These are phyloP conservation scores for Ochropleura plecta DNA, from an alignment of 2,888 invertebrate species.

Conservation along the genomic window DNA sequence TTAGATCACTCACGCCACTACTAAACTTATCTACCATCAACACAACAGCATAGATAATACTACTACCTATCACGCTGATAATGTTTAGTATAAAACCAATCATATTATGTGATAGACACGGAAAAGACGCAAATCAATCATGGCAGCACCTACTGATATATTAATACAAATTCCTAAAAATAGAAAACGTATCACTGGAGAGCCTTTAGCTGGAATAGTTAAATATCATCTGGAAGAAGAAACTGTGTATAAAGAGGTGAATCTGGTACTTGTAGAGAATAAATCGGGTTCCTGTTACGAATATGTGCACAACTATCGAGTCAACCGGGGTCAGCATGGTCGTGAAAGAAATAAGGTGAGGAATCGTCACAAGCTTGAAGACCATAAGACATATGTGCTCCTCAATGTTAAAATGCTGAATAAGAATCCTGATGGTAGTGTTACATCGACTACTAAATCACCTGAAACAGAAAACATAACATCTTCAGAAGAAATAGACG, in stretches of 20 bases:
- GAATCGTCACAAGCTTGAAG: conserved; percentile 21
- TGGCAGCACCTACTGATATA: conserved; percentile 39
- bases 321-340: conserved; percentile 3
- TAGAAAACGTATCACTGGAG: conserved; percentile 2
- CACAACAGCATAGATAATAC: conserved; percentile 31
- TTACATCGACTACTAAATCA: not conserved
- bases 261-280: conserved; percentile 12
- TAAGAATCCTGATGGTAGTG: conserved; percentile 20
- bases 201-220: conserved; percentile 40
- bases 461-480: not conserved
- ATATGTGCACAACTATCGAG: conserved; percentile 25
- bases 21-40: conserved; percentile 38
- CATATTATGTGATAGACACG: conserved; percentile 39
- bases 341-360: conserved; percentile 8
- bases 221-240: conserved; percentile 43
- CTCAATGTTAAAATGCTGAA: conserved; percentile 44
- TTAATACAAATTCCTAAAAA: conserved; percentile 44
- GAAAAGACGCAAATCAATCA: conserved; percentile 27
- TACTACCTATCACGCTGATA: conserved; percentile 35
- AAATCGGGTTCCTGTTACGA: conserved; percentile 27
- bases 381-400: conserved; percentile 38
- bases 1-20: conserved; percentile 31
- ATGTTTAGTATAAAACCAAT: conserved; percentile 48
- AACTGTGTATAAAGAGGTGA: conserved; percentile 34
- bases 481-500: not conserved